Evolutionary conservation across 2,113 vertebrate species (phyloP).

Genomic region (Megaceryle maxima): DNA sequence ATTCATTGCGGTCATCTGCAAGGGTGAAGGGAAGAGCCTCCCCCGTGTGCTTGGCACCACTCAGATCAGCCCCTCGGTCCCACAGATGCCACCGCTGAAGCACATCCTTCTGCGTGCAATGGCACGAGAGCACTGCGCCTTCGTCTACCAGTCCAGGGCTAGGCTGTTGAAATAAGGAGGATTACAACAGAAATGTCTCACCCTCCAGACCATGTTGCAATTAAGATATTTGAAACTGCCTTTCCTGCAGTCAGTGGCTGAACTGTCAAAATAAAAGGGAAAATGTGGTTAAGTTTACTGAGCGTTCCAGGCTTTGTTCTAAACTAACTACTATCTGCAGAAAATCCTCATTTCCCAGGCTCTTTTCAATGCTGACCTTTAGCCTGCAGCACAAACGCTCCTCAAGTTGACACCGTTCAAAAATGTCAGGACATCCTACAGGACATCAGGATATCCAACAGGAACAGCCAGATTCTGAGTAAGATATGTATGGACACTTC

Average conservation of each 20-base stretch:
- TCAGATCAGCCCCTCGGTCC: background rate
- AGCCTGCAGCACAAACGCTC: background rate
- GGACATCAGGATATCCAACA: background rate
- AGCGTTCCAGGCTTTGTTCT: background rate
- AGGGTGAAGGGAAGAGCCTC: background rate
- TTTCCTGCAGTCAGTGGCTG: background rate
- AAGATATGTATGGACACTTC: accelerated
- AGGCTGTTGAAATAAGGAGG: background rate
- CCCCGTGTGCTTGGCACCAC: background rate
- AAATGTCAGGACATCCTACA: background rate
- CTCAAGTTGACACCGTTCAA: background rate
- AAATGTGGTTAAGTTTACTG: background rate
- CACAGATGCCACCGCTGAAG: background rate
- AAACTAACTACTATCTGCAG: background rate
- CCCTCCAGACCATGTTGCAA: constrained; percentile 5
- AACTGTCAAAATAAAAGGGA: background rate
- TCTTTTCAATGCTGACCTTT: background rate
- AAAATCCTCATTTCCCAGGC: background rate
- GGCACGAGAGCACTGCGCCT: background rate
- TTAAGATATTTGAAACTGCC: background rate
- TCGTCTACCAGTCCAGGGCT: background rate
- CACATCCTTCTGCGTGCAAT: accelerated
- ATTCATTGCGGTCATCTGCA: background rate
- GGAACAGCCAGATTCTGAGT: background rate
- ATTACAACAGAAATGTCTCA: background rate